These are phyloP conservation scores for Euleptes europaea DNA, from an alignment of 2,113 vertebrate species.

Conservation along the genomic window DNA sequence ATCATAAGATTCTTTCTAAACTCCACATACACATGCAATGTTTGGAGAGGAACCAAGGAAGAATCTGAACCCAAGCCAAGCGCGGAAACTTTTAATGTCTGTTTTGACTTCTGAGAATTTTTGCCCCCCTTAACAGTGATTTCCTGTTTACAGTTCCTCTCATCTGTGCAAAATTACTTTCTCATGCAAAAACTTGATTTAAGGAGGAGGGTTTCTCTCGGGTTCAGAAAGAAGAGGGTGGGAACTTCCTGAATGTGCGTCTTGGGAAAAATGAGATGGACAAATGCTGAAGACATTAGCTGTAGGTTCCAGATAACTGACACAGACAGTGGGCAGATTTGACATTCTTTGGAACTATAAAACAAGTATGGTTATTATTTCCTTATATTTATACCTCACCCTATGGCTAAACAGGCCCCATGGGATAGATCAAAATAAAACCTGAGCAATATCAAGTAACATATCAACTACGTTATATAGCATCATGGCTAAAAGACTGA, in stretches of 20 bases:
- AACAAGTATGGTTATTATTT: not conserved
- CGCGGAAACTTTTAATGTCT: not conserved
- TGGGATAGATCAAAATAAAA: not conserved
- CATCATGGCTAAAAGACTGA: too few relatives aligned
- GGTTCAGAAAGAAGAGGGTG: not conserved
- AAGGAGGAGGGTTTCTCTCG: not conserved
- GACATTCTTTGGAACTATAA: not conserved
- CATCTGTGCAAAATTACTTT: constrained; percentile 49
- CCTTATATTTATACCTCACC: not conserved
- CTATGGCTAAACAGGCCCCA: not conserved
- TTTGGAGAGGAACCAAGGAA: constrained; percentile 7
- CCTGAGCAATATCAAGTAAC: not conserved
- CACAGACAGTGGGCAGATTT: not conserved
- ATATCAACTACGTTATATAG: too few relatives aligned
- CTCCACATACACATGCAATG: not conserved
- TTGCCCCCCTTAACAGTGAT: constrained; percentile 18
- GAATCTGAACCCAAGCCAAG: constrained; percentile 32
- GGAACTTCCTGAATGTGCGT: not conserved
- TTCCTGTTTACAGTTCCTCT: constrained; percentile 37
- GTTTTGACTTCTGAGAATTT: constrained; percentile 17
- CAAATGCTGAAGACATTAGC: not conserved
- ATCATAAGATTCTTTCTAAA: not conserved
- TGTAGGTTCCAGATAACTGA: not conserved
- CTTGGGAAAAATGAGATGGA: not conserved
- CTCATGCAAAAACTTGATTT: constrained; percentile 23